Evolutionary conservation across 1,140 invertebrate genomes (phyloP).

Genomic region (Latrodectus geometricus): DNA sequence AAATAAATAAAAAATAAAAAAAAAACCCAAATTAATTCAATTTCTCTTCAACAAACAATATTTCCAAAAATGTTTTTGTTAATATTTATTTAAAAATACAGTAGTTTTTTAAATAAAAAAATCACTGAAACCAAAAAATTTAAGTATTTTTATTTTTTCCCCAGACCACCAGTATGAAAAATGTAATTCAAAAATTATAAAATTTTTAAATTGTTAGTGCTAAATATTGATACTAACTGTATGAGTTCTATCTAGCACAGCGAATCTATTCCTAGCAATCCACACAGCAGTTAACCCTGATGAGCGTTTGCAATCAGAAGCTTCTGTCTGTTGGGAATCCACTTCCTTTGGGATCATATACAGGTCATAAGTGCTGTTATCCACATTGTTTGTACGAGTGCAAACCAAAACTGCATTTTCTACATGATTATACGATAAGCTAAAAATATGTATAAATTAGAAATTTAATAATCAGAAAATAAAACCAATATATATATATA

Average conservation of each 20-base stretch:
- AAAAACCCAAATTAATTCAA: too few relatives aligned
- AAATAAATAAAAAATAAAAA: too few relatives aligned
- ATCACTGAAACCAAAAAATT: not conserved
- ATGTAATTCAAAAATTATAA: not conserved
- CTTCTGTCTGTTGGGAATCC: slow-evolving; percentile 73
- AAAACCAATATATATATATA: too few relatives aligned
- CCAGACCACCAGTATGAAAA: not conserved
- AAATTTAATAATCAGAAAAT: too few relatives aligned
- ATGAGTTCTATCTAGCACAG: slow-evolving; percentile 92
- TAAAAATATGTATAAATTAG: slow-evolving; percentile 69
- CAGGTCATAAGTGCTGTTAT: slow-evolving; percentile 95
- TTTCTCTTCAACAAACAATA: too few relatives aligned
- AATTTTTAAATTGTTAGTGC: slow-evolving; percentile 51
- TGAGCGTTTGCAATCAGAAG: slow-evolving; percentile 83
- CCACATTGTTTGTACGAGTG: slow-evolving; percentile 79
- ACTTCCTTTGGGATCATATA: slow-evolving; percentile 87
- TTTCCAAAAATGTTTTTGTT: too few relatives aligned
- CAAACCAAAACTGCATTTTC: slow-evolving; percentile 89
- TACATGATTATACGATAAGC: slow-evolving; percentile 97
- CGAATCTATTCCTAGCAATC: slow-evolving; percentile 98
- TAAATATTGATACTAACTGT: slow-evolving; percentile 73
- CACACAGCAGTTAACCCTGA: slow-evolving; percentile 94
- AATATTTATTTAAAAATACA: too few relatives aligned
- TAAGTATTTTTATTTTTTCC: not conserved
- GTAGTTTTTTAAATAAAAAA: too few relatives aligned